Evolutionary conservation across 2,888 invertebrate genomes (phyloP).

Genomic region (Theretra japonica): DNA sequence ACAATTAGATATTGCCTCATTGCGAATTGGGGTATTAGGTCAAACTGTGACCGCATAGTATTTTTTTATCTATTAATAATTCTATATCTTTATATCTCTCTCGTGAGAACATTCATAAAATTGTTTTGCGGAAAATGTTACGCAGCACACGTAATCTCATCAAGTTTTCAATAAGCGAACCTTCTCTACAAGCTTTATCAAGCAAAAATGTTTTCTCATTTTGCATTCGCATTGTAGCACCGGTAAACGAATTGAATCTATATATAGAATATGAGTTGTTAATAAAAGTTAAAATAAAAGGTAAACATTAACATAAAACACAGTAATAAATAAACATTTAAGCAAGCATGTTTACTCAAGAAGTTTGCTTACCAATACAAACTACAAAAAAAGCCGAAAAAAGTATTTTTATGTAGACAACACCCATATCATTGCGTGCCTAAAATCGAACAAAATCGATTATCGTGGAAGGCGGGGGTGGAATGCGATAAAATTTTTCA

Average conservation of each 20-base stretch:
- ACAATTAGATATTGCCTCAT: slow-evolving; percentile 69
- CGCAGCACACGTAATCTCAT: neutral
- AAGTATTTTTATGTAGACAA: slow-evolving; percentile 41
- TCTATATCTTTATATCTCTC: neutral
- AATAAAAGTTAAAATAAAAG: neutral
- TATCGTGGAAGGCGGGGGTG: slow-evolving; percentile 69
- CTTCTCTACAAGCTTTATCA: neutral
- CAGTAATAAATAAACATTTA: neutral
- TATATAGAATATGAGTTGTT: neutral
- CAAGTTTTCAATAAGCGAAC: neutral
- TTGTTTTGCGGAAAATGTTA: neutral
- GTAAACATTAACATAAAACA: neutral
- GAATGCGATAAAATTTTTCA: slow-evolving; percentile 83
- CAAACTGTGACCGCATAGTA: neutral
- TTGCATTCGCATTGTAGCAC: no score
- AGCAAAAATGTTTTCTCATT: neutral
- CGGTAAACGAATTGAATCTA: neutral
- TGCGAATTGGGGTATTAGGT: slow-evolving; percentile 30
- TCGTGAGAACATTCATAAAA: neutral
- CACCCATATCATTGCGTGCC: slow-evolving; percentile 64
- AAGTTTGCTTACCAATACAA: slow-evolving; percentile 36
- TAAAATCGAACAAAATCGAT: slow-evolving; percentile 72
- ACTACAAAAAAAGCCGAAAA: slow-evolving; percentile 31
- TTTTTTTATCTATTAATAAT: neutral
- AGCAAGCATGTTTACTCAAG: neutral